phyloP scores from a whole-genome alignment of 2,888 invertebrate species.

The Cataglyphis cursor region DNA sequence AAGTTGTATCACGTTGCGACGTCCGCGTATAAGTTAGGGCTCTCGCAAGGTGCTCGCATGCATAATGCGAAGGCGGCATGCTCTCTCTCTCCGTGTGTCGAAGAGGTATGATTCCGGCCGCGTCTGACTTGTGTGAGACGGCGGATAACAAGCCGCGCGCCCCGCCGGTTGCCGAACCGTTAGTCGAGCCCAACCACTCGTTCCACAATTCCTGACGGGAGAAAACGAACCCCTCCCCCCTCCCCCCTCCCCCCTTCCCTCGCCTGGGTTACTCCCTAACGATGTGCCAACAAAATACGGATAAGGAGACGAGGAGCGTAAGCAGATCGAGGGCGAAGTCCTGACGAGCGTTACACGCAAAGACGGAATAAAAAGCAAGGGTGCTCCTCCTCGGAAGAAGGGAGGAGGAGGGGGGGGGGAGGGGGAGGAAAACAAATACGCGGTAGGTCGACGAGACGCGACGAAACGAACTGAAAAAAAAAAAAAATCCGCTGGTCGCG shows the following conservation, averaged over 20 bases:
- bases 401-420: too few species aligned
- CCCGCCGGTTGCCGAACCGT: slow-evolving; percentile 38
- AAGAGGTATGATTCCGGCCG: slow-evolving; percentile 80
- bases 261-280: slow-evolving; percentile 81
- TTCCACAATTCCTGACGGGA: slow-evolving; percentile 25
- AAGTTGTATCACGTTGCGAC: slow-evolving; percentile 57
- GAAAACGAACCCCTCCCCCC: slow-evolving; percentile 75
- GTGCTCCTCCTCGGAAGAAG: too few species aligned
- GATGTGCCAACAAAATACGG: slow-evolving; percentile 86
- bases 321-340: slow-evolving; percentile 82
- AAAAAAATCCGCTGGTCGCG: slow-evolving; percentile 67
- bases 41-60: slow-evolving; percentile 46
- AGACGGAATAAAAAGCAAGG: slow-evolving; percentile 58
- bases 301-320: slow-evolving; percentile 83
- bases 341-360: slow-evolving; percentile 57
- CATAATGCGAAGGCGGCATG: slow-evolving; percentile 47
- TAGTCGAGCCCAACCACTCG: slow-evolving; percentile 47
- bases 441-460: slow-evolving; percentile 57
- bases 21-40: slow-evolving; percentile 53
- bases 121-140: slow-evolving; percentile 78
- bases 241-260: too few species aligned
- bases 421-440: slow-evolving; percentile 60
- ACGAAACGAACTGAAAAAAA: slow-evolving; percentile 67
- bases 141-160: slow-evolving; percentile 82
- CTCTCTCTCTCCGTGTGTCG: slow-evolving; percentile 22